Evolutionary conservation across 2,888 invertebrate species (phyloP).

Genomic region (Trilocha varians): DNA sequence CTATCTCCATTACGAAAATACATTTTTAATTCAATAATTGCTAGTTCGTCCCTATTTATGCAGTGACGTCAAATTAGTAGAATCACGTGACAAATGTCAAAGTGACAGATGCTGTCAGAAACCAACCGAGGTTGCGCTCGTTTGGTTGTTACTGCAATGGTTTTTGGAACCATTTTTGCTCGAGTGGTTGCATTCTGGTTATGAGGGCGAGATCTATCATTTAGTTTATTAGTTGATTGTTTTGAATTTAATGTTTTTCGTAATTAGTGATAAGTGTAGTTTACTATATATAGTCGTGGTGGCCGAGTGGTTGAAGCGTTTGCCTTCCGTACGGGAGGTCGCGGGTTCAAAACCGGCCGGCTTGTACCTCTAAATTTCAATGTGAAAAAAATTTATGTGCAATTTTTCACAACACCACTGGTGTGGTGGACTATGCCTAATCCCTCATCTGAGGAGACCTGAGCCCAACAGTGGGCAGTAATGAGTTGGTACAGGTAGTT

Average conservation of each 20-base stretch:
- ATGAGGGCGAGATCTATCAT: conserved; percentile 30
- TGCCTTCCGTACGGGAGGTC: too few relatives aligned
- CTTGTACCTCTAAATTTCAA: too few relatives aligned
- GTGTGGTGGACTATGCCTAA: too few relatives aligned
- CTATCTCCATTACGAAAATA: conserved; percentile 50
- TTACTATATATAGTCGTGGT: neutral
- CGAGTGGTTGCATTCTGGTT: neutral
- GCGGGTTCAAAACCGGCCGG: too few relatives aligned
- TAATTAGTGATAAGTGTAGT: neutral
- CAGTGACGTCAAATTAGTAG: conserved; percentile 46
- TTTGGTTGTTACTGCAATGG: conserved; percentile 7
- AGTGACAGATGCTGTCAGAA: conserved; percentile 47
- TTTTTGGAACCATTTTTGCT: conserved; percentile 1
- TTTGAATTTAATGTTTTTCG: conserved; percentile 12
- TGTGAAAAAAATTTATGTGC: too few relatives aligned
- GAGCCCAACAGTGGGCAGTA: too few relatives aligned
- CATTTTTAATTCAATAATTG: conserved; percentile 69
- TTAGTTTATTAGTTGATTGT: conserved; percentile 42
- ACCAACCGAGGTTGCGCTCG: conserved; percentile 1
- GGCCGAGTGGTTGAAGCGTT: too few relatives aligned
- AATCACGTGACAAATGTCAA: conserved; percentile 69
- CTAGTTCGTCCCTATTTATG: conserved; percentile 33
- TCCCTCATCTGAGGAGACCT: too few relatives aligned
- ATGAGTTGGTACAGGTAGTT: too few relatives aligned
- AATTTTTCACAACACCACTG: too few relatives aligned